Evolutionary conservation across 2,113 vertebrate species (phyloP), one percentile per base, ranked within the genome.

Genomic region (Phylloscopus trochiloides): DNA sequence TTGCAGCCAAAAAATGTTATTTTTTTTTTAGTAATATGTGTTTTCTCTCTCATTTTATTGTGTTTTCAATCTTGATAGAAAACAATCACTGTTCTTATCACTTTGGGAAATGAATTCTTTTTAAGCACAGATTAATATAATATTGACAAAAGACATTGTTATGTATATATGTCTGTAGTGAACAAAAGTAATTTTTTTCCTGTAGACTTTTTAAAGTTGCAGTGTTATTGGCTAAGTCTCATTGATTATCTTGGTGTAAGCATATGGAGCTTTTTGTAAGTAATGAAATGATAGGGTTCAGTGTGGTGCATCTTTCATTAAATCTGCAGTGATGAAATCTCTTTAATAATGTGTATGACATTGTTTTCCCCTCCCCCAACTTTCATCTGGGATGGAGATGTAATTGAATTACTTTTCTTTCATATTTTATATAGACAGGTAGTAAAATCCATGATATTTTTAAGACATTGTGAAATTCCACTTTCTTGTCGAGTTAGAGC

Each of bases 291-390:
- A 42, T 70, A 91, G 36, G 77, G 94, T 96, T 96, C 93, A 94
- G 19, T 79, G 50, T 75, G 32, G 82, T 92, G 77, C 83, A 92
- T 92, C 85, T 97, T 92, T 96, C 96, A 97, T 97, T 94, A 97
- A 94, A 90, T 96, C 72, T 97, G 76, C 67, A 77, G 48, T 76
- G 87, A 95, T 91, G 40, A 93, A 97, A 96, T 95, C 93, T 97
- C 48, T 88, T 97, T 97, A 96, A 96, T 96, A 96, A 96, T 68
- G 71, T 74, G 38, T 86, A 80, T 88, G 80, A 78, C 36, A 93
- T 87, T 95, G 68, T 91, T 91, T 75, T 93, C 76, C 91, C 71
- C n/a, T 91, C 82, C 80, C 48, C 31, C 63, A 40, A 3, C 2
- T 87, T 92, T 92, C 31, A 66, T 77, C n/a, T 89, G 62, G 79